Conservation (phyloP, 2,797 vertebrate genomes). For the Chelonia mydas region DNA sequence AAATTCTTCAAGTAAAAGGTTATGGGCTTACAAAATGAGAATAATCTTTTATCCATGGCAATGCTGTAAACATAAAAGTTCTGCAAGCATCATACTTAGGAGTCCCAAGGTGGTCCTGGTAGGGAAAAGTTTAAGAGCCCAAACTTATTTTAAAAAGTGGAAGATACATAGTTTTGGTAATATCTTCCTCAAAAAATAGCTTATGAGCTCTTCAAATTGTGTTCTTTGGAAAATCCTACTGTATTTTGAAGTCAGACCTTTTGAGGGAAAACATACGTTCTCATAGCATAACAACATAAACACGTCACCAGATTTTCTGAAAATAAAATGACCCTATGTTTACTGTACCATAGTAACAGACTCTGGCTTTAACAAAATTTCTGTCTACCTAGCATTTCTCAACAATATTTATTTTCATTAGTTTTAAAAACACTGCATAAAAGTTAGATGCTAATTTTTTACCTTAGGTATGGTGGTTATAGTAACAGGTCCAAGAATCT, state of each 20-base stretch:
- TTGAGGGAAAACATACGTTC: not conserved
- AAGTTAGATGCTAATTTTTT: not conserved
- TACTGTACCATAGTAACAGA: not conserved
- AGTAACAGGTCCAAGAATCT: not conserved
- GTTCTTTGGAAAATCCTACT: not conserved
- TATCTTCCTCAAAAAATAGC: not conserved
- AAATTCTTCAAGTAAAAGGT: too few relatives aligned
- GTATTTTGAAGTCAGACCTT: not conserved
- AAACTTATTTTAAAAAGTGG: not conserved
- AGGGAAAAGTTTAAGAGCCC: not conserved
- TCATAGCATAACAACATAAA: not conserved
- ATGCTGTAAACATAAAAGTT: too few relatives aligned
- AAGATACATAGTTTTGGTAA: not conserved
- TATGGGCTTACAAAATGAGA: too few relatives aligned
- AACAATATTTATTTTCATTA: not conserved
- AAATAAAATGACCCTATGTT: not conserved
- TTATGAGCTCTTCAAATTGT: too few relatives aligned
- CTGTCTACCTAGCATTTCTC: not conserved
- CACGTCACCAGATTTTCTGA: not conserved
- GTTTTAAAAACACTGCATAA: not conserved
- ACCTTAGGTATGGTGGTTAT: not conserved
- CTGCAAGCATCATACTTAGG: not conserved
- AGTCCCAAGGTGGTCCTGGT: too few relatives aligned
- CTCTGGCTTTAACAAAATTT: not conserved
- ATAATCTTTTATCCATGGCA: too few relatives aligned